Base-by-base conservation (phyloP, 2,113 vertebrate species). In the Ictalurus punctatus region DNA sequence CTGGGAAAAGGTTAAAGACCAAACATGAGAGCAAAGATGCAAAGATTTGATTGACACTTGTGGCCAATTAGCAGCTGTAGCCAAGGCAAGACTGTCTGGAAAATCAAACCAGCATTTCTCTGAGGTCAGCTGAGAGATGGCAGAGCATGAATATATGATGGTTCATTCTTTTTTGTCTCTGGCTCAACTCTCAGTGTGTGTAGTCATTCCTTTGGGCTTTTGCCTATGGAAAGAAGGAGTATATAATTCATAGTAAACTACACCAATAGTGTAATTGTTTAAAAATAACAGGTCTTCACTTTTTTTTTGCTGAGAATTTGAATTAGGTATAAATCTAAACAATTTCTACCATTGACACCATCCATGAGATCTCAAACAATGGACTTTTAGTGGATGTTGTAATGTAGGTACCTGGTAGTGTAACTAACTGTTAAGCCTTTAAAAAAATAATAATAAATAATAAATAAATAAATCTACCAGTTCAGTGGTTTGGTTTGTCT, bases 1-100 rank as follows among this genome's bases (percentile, higher is more conserved):
- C 25, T 34, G 44, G 37, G 34, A 87, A 79, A 89, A 89, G 85
- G 85, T 87, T 85, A 89, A 37, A 76, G 84, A 80, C 85, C 44
- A 69, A 89, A 87, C 85, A 87, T 19, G n/a, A 80, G 86, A 87
- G 73, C 16, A 56, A 44, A 80, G 79, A 78, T 83, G 16, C 17
- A 63, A 80, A 73, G 21, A 76, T 61, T 80, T 84, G 88, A 89
- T 67, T 91, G 90, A 88, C 87, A 90, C 80, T 61, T 83, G 83
- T 44, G 25, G 71, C 79, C 63, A 76, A 69, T 85, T 85, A 85
- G 44, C 16, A 69, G 65, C 61, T 4, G 9, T 69, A 54, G 21
- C 63, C 27, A 21, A 88, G 23, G 23, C 80, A 27, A 73, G 58
- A 61, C 61, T 61, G 71, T 78, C 90, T 84, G 69, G 40, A 44